These are phyloP conservation scores for Sparus aurata DNA, from an alignment of 2,797 vertebrate species.

Conservation along the genomic window DNA sequence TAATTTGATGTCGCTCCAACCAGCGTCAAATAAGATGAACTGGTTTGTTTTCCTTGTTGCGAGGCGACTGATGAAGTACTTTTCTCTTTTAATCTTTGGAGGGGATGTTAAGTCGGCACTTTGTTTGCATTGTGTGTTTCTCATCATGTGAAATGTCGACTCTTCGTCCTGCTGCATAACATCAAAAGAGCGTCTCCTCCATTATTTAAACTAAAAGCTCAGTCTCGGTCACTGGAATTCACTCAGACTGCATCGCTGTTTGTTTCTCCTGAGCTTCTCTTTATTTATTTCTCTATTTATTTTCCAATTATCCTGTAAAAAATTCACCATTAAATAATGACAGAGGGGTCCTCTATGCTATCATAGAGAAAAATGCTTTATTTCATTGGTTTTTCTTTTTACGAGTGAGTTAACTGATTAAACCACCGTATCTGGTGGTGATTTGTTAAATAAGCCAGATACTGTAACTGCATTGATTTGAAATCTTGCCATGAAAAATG, in stretches of 20 bases:
- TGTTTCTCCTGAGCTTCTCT: conserved; percentile 25
- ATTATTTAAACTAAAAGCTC: conserved; percentile 25
- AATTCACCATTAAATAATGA: conserved; percentile 25
- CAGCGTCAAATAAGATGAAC: conserved; percentile 2
- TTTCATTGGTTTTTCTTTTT: conserved; percentile 52
- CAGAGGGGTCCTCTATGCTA: conserved; percentile 3
- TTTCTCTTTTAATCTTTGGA: neutral
- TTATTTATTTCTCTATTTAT: conserved; percentile 64
- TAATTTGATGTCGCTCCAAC: neutral
- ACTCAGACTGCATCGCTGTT: conserved; percentile 24
- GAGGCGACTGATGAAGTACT: neutral
- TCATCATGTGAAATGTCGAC: conserved; percentile 27
- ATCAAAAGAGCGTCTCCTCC: conserved; percentile 23
- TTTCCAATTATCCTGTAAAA: conserved; percentile 46
- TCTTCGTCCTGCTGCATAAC: neutral
- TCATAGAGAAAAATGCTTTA: conserved; percentile 36
- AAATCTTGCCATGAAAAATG: conserved; percentile 73
- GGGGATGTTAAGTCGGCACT: conserved; percentile 3
- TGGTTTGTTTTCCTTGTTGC: neutral
- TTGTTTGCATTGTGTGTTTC: conserved; percentile 23
- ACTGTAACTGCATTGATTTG: conserved; percentile 59
- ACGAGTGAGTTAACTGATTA: conserved; percentile 35
- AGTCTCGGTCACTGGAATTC: conserved; percentile 32
- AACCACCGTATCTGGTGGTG: conserved; percentile 30
- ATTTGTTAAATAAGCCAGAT: conserved; percentile 50